These are phyloP conservation scores for Fukomys damarensis DNA, from an alignment of 2,113 vertebrate species.

Conservation along the genomic window DNA sequence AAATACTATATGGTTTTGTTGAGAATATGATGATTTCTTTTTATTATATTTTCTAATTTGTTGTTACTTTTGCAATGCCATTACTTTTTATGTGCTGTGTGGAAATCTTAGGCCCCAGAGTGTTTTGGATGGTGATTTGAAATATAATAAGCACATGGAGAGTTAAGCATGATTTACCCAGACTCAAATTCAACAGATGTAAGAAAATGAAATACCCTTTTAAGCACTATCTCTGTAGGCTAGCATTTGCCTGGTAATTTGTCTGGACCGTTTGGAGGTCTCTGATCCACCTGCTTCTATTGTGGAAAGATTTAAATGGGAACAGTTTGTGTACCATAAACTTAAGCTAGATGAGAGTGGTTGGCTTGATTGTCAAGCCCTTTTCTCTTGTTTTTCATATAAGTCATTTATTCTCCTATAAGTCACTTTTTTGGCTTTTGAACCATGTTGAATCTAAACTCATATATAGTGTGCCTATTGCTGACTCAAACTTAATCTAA, in stretches of 20 bases:
- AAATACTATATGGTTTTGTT: background rate
- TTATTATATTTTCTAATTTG: slow-evolving; percentile 34
- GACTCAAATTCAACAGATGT: background rate
- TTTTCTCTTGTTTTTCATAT: background rate
- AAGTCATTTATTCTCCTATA: background rate
- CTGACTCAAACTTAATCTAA: background rate
- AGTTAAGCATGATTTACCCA: background rate
- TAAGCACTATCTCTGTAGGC: background rate
- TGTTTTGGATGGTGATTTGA: slow-evolving; percentile 9
- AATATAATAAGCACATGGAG: background rate
- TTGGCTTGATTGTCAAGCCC: background rate
- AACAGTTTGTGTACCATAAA: background rate
- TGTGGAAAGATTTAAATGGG: background rate
- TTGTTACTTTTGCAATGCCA: background rate
- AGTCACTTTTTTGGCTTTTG: background rate
- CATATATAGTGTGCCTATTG: background rate
- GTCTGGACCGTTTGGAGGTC: background rate
- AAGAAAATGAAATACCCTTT: background rate
- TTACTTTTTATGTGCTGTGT: background rate
- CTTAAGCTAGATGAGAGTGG: background rate
- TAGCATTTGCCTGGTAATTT: background rate
- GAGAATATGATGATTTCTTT: background rate
- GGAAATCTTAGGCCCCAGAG: background rate
- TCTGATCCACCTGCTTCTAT: background rate
- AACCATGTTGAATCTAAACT: background rate